Evolutionary conservation across 2,113 vertebrate genomes (phyloP).

Genomic region (Oophaga pumilio): DNA sequence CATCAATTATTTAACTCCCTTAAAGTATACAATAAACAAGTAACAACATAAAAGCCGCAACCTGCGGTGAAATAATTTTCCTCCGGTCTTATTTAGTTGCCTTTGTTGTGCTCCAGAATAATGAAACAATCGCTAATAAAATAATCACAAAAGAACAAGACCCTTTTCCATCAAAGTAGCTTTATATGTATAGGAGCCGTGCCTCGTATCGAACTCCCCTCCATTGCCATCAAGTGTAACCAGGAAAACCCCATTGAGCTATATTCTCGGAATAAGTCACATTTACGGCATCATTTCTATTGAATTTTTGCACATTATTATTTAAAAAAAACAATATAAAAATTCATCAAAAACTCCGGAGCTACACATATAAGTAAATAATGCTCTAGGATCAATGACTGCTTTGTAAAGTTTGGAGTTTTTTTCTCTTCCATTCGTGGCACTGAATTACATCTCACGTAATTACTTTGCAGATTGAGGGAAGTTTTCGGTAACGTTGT

Average conservation of each 20-base stretch:
- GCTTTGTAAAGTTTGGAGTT: neutral
- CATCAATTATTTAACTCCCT: constrained; percentile 5
- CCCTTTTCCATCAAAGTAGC: neutral
- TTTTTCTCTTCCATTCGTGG: neutral
- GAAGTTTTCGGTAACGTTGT: constrained; percentile 6
- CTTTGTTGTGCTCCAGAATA: neutral
- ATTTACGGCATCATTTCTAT: constrained; percentile 9
- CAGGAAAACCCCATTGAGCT: neutral
- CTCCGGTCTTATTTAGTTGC: neutral
- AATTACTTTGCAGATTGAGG: constrained; percentile 28
- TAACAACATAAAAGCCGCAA: neutral
- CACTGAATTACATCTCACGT: constrained; percentile 4
- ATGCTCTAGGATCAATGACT: neutral
- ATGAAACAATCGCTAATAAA: neutral
- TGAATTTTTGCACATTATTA: constrained; percentile 15
- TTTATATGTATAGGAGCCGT: neutral
- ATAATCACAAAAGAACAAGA: constrained; percentile 2
- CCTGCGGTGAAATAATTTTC: neutral
- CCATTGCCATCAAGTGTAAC: neutral
- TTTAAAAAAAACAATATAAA: neutral
- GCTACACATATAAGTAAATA: constrained; percentile 14
- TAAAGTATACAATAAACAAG: neutral
- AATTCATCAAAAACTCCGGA: neutral
- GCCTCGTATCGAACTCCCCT: neutral
- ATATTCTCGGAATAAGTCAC: neutral